Evolutionary conservation across 2,888 invertebrate species (phyloP), one percentile per base, ranked within the genome.

Genomic region (Dermolepida albohirtum): DNA sequence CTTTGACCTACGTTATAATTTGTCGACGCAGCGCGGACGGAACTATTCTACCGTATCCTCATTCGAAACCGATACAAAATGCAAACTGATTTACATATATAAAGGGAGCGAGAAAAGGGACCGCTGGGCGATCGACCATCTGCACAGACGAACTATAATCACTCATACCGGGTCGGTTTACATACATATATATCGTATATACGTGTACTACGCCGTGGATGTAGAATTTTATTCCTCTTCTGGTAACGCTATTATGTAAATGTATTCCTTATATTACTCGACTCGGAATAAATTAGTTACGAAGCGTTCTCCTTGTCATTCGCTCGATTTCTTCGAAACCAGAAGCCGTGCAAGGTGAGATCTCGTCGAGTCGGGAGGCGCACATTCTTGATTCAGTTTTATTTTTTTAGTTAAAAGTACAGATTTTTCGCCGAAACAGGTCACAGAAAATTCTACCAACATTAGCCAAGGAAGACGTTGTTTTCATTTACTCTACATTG

Each of bases 241-340:
- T 52, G 14, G 51, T 52, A 52, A 52, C 29, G 51, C 51, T 52
- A 52, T 52, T 52, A 52, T 52, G 51, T 52, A 52, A 52, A 52
- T 52, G 7, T 29, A 52, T 52, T 52, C 34, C 51, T 12, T 29
- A 12, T 16, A 52, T 34, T 5, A 52, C 34, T 7, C 34, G 29
- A 34, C 1, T 4, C 12, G 12, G 51, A 52, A 52, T 52, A 52
- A 52, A 52, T 52, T 52, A 52, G 39, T 11, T 17, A 49, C 22
- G 17, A 6, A n/a, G n/a, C 51, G 27, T n/a, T 22, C 22, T 22
- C 12, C 11, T 51, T 12, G 11, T 29, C 6, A 5, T 8, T 10
- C n/a, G 27, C 29, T 29, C 51, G 12, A 29, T 27, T 51, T 22
- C 12, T 12, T 27, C n/a, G 29, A 7, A n/a, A 22, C 49, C 6